Evolutionary conservation across 2,888 invertebrate species (phyloP).

Genomic region (Hesperia comma): DNA sequence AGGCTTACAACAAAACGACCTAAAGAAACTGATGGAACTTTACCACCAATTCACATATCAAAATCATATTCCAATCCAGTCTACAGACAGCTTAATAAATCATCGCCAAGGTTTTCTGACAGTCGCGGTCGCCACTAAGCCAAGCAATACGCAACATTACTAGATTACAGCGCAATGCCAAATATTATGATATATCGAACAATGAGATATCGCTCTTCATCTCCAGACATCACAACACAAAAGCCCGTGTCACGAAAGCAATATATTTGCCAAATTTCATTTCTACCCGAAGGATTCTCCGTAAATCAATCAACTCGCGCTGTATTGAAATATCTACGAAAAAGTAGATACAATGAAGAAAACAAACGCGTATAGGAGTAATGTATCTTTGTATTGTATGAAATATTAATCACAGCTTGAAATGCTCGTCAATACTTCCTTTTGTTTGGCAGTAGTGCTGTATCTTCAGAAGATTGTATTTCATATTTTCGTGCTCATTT

Average conservation of each 20-base stretch:
- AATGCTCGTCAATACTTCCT: conserved; percentile 6
- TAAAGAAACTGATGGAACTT: background rate
- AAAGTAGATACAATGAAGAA: conserved; percentile 18
- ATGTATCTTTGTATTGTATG: conserved; percentile 19
- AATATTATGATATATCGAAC: conserved; percentile 16
- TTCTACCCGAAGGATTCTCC: conserved; percentile 23
- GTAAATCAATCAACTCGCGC: conserved; percentile 28
- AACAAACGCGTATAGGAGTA: conserved; percentile 16
- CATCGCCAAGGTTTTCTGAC: background rate
- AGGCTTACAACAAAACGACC: too few relatives aligned
- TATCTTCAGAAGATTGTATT: background rate
- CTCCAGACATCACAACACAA: conserved; percentile 3
- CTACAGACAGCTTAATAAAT: background rate
- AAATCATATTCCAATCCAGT: background rate
- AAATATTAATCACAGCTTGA: conserved; percentile 20
- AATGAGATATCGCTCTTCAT: conserved; percentile 6
- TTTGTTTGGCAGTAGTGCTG: conserved; percentile 5
- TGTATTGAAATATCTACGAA: conserved; percentile 28
- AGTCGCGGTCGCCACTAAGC: background rate
- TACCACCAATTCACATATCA: background rate
- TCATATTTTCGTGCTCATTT: background rate
- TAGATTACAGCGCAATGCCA: background rate
- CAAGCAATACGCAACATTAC: conserved; percentile 2
- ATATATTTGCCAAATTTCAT: conserved; percentile 32
- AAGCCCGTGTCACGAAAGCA: conserved; percentile 25